Percentiles rank a stretch among this genome's conserved stretches.
Evolutionary conservation across 2,797 vertebrate species (phyloP).

Genomic region (Amblyraja radiata): DNA sequence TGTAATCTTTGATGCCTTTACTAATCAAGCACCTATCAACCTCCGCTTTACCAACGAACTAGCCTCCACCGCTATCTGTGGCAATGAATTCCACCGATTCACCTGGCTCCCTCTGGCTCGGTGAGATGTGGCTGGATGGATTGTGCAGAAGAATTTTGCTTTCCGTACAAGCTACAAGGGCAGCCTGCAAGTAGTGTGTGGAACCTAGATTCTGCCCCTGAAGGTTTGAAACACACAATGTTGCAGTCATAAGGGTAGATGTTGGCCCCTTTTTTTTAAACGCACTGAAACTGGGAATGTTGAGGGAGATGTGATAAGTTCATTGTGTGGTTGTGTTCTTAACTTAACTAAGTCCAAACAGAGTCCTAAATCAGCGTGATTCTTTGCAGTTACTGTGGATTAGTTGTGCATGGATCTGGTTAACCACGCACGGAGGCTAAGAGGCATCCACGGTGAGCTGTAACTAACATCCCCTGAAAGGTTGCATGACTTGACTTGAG

Average conservation of each 20-base stretch:
- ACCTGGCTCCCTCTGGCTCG: too few relatives aligned
- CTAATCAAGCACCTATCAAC: too few relatives aligned
- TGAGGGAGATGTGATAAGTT: background rate
- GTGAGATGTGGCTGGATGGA: background rate
- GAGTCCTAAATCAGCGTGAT: background rate
- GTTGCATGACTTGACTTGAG: background rate
- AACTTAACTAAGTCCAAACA: background rate
- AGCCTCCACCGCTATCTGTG: too few relatives aligned
- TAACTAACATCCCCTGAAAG: background rate
- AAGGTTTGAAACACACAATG: background rate
- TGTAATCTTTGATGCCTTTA: too few relatives aligned
- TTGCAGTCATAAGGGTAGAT: too few relatives aligned
- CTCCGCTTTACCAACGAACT: too few relatives aligned
- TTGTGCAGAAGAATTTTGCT: background rate
- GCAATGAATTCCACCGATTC: too few relatives aligned
- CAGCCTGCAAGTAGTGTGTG: background rate
- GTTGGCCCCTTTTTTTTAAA: background rate
- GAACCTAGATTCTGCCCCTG: background rate
- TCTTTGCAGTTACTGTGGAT: background rate
- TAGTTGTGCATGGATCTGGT: background rate
- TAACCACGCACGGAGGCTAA: background rate
- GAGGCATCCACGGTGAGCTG: background rate
- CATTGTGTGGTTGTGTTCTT: background rate
- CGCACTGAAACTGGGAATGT: background rate
- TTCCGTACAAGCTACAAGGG: too few relatives aligned